These are phyloP conservation scores for Acarapis woodi DNA, from an alignment of 1,140 invertebrate genomes.

Conservation along the genomic window DNA sequence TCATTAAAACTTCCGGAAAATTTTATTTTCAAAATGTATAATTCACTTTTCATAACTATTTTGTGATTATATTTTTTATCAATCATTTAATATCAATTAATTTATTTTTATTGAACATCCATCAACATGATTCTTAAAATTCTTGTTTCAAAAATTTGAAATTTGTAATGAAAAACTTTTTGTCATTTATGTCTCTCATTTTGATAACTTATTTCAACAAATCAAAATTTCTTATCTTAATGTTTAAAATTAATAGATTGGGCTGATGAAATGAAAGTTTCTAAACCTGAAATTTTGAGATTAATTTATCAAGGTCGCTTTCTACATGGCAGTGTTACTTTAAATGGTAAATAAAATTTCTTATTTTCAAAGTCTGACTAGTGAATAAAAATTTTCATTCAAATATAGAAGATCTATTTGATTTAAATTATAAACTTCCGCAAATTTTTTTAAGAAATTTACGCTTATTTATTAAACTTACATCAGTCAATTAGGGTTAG, in stretches of 20 bases:
- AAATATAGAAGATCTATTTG: no score
- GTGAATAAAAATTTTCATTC: not conserved
- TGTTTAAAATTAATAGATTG: slow-evolving; percentile 70
- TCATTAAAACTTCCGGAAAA: no score
- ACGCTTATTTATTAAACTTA: no score
- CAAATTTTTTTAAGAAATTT: no score
- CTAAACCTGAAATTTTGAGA: slow-evolving; percentile 81
- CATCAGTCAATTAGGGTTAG: not conserved
- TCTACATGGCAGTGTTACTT: slow-evolving; percentile 92
- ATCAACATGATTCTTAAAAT: no score
- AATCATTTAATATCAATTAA: no score
- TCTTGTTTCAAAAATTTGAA: not conserved
- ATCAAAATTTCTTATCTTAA: slow-evolving; percentile 12
- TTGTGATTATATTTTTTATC: no score
- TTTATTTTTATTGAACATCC: no score
- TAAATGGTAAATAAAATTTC: slow-evolving; percentile 36
- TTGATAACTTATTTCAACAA: slow-evolving; percentile 11
- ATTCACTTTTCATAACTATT: no score
- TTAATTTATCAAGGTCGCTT: slow-evolving; percentile 97
- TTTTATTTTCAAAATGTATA: no score
- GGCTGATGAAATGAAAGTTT: slow-evolving; percentile 72
- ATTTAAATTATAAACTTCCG: no score
- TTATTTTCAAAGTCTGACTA: not conserved
- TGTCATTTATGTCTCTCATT: slow-evolving; percentile 4
- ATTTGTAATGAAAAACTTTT: slow-evolving; percentile 3